phyloP scores from a whole-genome alignment of 2,888 invertebrate genomes.

The Dysmachus trigonus region DNA sequence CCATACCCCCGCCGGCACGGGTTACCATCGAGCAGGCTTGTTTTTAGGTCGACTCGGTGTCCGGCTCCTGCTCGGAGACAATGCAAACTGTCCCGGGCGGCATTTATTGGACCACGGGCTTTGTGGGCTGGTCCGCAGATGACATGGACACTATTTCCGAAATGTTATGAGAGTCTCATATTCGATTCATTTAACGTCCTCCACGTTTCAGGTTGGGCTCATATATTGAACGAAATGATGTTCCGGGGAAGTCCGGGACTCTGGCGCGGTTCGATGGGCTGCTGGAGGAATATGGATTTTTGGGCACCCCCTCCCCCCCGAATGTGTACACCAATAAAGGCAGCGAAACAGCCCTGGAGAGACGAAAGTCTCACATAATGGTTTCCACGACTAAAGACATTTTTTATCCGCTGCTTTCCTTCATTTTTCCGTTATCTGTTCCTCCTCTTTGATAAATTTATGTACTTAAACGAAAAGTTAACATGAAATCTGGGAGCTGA shows the following conservation, averaged over 20 bases:
- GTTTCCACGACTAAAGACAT: conserved; percentile 31
- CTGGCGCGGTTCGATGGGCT: neutral
- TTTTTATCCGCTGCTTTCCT: conserved; percentile 17
- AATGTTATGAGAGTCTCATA: conserved; percentile 48
- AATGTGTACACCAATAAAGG: conserved; percentile 22
- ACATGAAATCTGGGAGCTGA: conserved; percentile 43
- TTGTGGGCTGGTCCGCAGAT: neutral
- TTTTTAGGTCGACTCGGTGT: conserved; percentile 8
- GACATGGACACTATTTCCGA: conserved; percentile 29
- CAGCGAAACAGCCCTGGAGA: conserved; percentile 19
- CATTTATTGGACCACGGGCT: conserved; percentile 9
- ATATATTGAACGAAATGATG: conserved; percentile 42
- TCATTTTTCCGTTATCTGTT: conserved; percentile 18
- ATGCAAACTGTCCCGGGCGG: neutral
- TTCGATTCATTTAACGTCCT: conserved; percentile 50
- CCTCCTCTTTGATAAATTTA: conserved; percentile 29
- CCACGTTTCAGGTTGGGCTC: conserved; percentile 47
- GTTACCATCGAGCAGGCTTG: neutral
- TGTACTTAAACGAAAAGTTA: conserved; percentile 45
- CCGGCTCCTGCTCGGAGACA: neutral
- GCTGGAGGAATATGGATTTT: conserved; percentile 40
- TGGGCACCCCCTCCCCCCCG: neutral
- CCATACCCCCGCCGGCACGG: neutral
- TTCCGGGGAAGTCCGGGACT: conserved; percentile 2
- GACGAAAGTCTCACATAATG: conserved; percentile 43